Conservation (phyloP, 2,888 invertebrate species). For the Cryptus armator region DNA sequence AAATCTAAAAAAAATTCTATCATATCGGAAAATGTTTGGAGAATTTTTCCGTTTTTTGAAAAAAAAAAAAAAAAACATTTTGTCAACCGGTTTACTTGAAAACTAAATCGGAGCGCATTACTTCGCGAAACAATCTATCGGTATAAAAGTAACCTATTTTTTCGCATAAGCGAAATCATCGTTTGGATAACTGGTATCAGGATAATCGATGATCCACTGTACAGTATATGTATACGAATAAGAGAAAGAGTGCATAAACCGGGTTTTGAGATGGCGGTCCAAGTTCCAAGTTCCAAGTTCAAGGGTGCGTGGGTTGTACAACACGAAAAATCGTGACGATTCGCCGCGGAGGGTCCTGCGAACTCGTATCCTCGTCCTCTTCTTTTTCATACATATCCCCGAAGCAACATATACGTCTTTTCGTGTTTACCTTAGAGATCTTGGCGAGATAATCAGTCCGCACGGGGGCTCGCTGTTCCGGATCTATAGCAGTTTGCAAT, state of each 20-base stretch:
- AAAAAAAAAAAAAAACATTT: too few species aligned
- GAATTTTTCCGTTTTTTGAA: too few species aligned
- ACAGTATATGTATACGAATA: neutral
- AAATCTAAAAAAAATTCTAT: too few species aligned
- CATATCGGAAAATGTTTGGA: too few species aligned
- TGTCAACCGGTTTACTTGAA: too few species aligned
- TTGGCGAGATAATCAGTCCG: constrained; percentile 73
- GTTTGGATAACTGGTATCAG: too few species aligned
- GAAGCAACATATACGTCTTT: constrained; percentile 60
- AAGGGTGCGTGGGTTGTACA: constrained; percentile 51
- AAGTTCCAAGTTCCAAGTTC: constrained; percentile 38
- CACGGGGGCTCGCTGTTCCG: constrained; percentile 64
- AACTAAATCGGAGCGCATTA: too few species aligned
- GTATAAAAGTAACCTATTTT: too few species aligned
- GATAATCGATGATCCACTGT: too few species aligned
- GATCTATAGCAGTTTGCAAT: constrained; percentile 66
- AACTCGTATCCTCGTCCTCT: constrained; percentile 22
- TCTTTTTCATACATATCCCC: neutral
- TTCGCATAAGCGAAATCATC: too few species aligned
- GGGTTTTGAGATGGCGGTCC: constrained; percentile 13
- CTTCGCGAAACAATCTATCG: too few species aligned
- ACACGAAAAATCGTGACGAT: constrained; percentile 77
- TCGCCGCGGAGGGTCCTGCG: constrained; percentile 72
- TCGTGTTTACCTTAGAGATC: constrained; percentile 74
- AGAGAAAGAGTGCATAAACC: neutral